phyloP scores from a whole-genome alignment of 2,888 invertebrate species.

The Athrips mouffetella region DNA sequence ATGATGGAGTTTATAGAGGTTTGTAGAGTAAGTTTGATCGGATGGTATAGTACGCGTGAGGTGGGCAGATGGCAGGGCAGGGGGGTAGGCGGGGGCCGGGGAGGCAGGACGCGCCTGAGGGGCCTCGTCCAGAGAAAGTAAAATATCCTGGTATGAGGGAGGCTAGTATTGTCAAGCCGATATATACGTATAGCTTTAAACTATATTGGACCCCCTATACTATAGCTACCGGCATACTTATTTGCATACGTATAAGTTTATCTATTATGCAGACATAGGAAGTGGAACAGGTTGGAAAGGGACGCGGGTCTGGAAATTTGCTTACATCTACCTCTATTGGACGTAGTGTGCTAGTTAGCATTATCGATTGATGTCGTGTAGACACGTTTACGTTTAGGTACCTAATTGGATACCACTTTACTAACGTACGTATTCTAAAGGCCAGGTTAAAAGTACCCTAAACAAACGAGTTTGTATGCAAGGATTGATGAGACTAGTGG shows the following conservation, averaged over 20 bases:
- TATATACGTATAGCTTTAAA: constrained; percentile 76
- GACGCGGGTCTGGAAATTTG: constrained; percentile 51
- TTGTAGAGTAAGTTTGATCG: constrained; percentile 74
- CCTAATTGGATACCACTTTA: too few relatives aligned
- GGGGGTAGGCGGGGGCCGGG: constrained; percentile 38
- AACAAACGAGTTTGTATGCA: too few relatives aligned
- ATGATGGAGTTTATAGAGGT: constrained; percentile 67
- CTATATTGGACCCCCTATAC: constrained; percentile 68
- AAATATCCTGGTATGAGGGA: constrained; percentile 76
- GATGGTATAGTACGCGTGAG: constrained; percentile 66
- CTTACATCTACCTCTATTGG: constrained; percentile 57
- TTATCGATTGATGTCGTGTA: constrained; percentile 41
- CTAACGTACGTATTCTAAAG: too few relatives aligned
- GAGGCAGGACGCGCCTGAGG: constrained; percentile 64
- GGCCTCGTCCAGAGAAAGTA: constrained; percentile 77
- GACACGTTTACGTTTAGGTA: too few relatives aligned
- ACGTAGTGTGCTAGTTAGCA: constrained; percentile 44
- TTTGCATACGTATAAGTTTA: constrained; percentile 75
- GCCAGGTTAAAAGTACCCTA: too few relatives aligned
- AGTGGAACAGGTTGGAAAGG: constrained; percentile 66
- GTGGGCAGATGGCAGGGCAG: constrained; percentile 45
- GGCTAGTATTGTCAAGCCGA: constrained; percentile 77
- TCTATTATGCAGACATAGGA: constrained; percentile 76
- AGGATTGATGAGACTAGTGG: too few relatives aligned
- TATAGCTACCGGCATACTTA: constrained; percentile 64